Conservation (phyloP, 2,888 invertebrate genomes). For the Neelides folsomi region DNA sequence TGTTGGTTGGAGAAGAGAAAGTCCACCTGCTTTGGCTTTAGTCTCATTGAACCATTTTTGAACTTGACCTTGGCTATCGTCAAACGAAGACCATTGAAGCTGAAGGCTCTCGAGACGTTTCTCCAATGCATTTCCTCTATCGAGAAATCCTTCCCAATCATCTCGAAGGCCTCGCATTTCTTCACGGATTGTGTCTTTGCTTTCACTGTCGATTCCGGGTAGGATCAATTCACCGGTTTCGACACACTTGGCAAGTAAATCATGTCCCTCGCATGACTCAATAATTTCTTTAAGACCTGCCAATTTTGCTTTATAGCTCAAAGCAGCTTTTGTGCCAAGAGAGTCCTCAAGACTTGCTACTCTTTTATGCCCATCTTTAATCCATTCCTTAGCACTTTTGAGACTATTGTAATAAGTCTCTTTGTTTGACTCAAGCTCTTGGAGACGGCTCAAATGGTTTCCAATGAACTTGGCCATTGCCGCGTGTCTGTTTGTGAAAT, state of each 20-base stretch:
- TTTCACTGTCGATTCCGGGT: slow-evolving; percentile 70
- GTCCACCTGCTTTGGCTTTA: slow-evolving; percentile 55
- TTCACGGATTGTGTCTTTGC: slow-evolving; percentile 67
- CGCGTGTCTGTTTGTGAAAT: slow-evolving; percentile 62
- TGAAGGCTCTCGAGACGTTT: slow-evolving; percentile 78
- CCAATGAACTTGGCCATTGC: slow-evolving; percentile 56
- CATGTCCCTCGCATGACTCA: slow-evolving; percentile 61
- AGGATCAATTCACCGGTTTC: slow-evolving; percentile 80
- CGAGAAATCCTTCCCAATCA: slow-evolving; percentile 68
- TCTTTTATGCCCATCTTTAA: slow-evolving; percentile 58
- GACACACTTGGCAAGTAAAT: slow-evolving; percentile 60
- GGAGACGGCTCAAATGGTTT: slow-evolving; percentile 56
- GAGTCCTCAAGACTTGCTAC: slow-evolving; percentile 54
- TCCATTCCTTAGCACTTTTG: slow-evolving; percentile 61
- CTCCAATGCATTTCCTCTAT: slow-evolving; percentile 67
- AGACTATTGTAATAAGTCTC: slow-evolving; percentile 53
- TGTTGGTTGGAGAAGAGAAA: slow-evolving; percentile 61
- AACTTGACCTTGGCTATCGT: slow-evolving; percentile 76
- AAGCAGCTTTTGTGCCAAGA: slow-evolving; percentile 53
- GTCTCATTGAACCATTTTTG: slow-evolving; percentile 72
- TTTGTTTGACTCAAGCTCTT: slow-evolving; percentile 56
- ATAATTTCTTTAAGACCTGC: slow-evolving; percentile 36
- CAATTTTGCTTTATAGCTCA: slow-evolving; percentile 52
- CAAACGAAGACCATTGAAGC: slow-evolving; percentile 81
- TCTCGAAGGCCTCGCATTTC: slow-evolving; percentile 68